Conservation (phyloP, 1,140 invertebrate genomes). For the Drosophila sucinea region DNA sequence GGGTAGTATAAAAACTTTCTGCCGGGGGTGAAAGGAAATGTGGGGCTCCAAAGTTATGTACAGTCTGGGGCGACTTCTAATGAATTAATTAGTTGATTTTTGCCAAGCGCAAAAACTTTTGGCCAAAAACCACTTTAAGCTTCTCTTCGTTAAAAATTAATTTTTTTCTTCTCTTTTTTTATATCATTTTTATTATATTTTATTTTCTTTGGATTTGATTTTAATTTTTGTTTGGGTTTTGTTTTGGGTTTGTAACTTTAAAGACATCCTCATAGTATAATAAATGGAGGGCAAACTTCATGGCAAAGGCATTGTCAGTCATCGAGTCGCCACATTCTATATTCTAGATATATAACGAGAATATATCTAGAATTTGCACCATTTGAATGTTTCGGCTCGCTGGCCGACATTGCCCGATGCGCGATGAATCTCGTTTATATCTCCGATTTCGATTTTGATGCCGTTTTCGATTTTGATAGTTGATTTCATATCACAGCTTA, state of each 20-base stretch:
- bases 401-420: constrained; percentile 54
- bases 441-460: constrained; percentile 66
- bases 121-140: constrained; percentile 42
- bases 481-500: constrained; percentile 77
- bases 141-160: constrained; percentile 50
- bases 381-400: constrained; percentile 56
- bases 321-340: constrained; percentile 42
- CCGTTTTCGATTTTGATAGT: constrained; percentile 62
- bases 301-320: constrained; percentile 37
- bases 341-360: constrained; percentile 36
- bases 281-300: constrained; percentile 29
- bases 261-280: constrained; percentile 35
- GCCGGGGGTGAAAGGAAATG: constrained; percentile 13
- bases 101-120: constrained; percentile 32
- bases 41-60: constrained; percentile 52
- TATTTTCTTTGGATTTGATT: constrained; percentile 39
- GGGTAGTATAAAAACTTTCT: constrained; percentile 48
- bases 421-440: constrained; percentile 37
- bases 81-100: constrained; percentile 78
- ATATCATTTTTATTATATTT: constrained; percentile 23
- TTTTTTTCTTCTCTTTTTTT: constrained; percentile 18
- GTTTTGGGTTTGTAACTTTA: constrained; percentile 40
- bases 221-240: constrained; percentile 6
- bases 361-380: constrained; percentile 71
- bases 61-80: constrained; percentile 48